phyloP scores from a whole-genome alignment of 92 coral and sea anemone genomes.

The Siderastrea radians region DNA sequence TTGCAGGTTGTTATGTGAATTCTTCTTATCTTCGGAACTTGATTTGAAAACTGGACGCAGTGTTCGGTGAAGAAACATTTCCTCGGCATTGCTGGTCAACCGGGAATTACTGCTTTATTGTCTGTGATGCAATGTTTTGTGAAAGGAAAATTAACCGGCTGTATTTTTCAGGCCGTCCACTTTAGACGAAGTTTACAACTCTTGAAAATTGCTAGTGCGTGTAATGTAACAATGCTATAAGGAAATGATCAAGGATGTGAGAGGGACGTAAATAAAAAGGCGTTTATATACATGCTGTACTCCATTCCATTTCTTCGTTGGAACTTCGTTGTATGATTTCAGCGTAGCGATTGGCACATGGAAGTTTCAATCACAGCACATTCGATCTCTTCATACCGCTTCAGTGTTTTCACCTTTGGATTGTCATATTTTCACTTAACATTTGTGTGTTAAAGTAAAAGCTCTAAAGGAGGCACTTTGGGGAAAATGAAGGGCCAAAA shows the following conservation, averaged over 20 bases:
- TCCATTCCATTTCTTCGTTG: background rate
- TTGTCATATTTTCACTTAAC: background rate
- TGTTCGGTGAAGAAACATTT: background rate
- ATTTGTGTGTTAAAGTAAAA: too few species aligned
- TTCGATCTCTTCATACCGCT: background rate
- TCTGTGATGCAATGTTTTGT: conserved; percentile 27
- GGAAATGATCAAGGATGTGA: background rate
- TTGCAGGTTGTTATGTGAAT: background rate
- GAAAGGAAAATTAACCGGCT: conserved; percentile 13
- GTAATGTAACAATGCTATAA: conserved; percentile 1
- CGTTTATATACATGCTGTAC: too few species aligned
- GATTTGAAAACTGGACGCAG: background rate
- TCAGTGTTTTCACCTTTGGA: background rate
- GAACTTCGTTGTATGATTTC: background rate
- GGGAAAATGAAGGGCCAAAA: background rate
- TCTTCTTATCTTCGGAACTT: background rate
- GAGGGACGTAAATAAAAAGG: too few species aligned
- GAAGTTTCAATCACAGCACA: background rate
- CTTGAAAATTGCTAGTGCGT: conserved; percentile 39
- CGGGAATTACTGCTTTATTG: conserved; percentile 1
- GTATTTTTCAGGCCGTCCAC: background rate
- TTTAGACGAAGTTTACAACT: conserved; percentile 10
- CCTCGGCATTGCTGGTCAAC: background rate
- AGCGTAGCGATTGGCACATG: background rate
- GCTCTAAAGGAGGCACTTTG: too few species aligned